A percentile compares a stretch with the other conserved stretches of the same genome.
Evolutionary conservation across 2,888 invertebrate genomes (phyloP).

Genomic region (Drosophila meridionalis): DNA sequence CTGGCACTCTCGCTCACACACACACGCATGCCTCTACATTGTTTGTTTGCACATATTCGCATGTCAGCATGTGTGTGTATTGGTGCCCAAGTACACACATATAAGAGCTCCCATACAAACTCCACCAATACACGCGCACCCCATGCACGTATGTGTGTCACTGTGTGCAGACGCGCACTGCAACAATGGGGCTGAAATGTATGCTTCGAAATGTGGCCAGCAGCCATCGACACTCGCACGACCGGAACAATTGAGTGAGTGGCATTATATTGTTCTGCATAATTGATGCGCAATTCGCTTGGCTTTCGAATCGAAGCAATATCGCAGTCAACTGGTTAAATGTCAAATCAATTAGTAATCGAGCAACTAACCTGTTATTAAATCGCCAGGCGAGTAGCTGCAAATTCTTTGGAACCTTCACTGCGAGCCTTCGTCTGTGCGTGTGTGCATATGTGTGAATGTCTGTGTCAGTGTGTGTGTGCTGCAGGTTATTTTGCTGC

Average conservation of each 20-base stretch:
- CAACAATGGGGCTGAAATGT: conserved; percentile 30
- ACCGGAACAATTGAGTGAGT: conserved; percentile 34
- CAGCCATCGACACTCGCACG: conserved; percentile 9
- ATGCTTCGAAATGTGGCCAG: conserved; percentile 27
- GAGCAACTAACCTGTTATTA: conserved; percentile 54
- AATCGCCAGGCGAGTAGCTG: conserved; percentile 34
- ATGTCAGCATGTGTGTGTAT: neutral
- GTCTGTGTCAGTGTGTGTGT: conserved; percentile 3
- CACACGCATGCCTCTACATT: conserved; percentile 2
- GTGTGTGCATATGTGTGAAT: conserved; percentile 7
- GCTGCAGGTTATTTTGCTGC: conserved; percentile 17
- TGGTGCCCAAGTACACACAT: neutral
- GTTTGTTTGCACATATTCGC: conserved; percentile 11
- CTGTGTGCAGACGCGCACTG: conserved; percentile 10
- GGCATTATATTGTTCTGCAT: conserved; percentile 70
- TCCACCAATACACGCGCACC: neutral
- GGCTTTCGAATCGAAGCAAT: conserved; percentile 1
- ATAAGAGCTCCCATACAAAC: conserved; percentile 6
- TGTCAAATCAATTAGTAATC: conserved; percentile 40
- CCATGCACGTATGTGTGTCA: neutral
- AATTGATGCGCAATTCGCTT: conserved; percentile 62
- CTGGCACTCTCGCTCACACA: neutral
- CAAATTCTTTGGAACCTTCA: conserved; percentile 18
- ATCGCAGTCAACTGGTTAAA: conserved; percentile 12
- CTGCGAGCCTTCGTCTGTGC: conserved; percentile 7